Evolutionary conservation across 2,797 vertebrate genomes (phyloP).

Genomic region (Zenarchopterus dispar): DNA sequence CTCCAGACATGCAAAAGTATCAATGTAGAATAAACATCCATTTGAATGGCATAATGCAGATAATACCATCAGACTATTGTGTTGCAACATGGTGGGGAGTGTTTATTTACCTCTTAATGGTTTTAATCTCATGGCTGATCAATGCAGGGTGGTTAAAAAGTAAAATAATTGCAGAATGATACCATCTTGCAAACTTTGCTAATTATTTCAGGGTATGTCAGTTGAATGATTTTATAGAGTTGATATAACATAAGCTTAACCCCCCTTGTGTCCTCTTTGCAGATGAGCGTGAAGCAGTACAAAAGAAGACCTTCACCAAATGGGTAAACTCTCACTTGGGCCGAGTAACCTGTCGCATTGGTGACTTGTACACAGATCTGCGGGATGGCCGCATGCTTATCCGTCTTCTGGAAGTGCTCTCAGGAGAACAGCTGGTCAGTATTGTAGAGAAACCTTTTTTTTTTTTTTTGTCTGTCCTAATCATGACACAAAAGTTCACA

Average conservation of each 20-base stretch:
- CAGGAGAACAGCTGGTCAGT: slow-evolving; percentile 93
- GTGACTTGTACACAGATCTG: slow-evolving; percentile 93
- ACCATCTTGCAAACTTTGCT: background rate
- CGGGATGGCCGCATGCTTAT: slow-evolving; percentile 94
- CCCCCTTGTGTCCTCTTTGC: slow-evolving; percentile 24
- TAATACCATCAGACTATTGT: background rate
- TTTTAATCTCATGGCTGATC: background rate
- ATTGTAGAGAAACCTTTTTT: slow-evolving; percentile 24
- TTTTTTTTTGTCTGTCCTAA: slow-evolving; percentile 10
- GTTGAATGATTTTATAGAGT: background rate
- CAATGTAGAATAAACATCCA: background rate
- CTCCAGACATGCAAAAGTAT: background rate
- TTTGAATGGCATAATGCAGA: background rate
- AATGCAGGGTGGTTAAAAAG: background rate
- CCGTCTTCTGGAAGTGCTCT: slow-evolving; percentile 92
- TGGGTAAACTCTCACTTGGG: slow-evolving; percentile 97
- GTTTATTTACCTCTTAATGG: background rate
- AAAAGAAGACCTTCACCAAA: slow-evolving; percentile 98
- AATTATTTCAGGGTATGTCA: background rate
- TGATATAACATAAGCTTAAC: background rate
- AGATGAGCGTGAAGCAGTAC: slow-evolving; percentile 95
- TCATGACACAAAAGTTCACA: slow-evolving; percentile 25
- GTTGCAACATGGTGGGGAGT: background rate
- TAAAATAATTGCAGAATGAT: background rate
- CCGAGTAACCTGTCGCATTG: slow-evolving; percentile 90